Evolutionary conservation across 2,797 vertebrate genomes (phyloP), one percentile per base, ranked within the genome.

Genomic region (Heterohyrax brucei): DNA sequence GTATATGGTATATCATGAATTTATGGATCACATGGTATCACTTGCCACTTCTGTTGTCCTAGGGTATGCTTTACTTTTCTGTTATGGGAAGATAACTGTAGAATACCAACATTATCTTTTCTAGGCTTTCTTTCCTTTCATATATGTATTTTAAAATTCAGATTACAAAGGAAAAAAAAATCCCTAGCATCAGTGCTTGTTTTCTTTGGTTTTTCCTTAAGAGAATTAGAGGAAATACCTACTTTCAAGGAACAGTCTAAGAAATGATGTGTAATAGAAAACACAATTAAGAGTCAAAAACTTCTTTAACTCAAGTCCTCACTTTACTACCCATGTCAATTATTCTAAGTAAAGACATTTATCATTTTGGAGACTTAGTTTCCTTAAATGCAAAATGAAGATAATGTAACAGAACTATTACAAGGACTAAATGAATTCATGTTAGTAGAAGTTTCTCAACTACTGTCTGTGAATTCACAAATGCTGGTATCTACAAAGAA

Each of bases 281-380:
- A 88, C 39, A 33, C 53, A 77, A 85, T 44, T 89, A 77, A 95
- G 76, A 70, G 53, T 77, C 53, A 56, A 7, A 82, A 78, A 87
- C 70, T 77, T 90, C 14, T 59, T n/a, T 1, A 86, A 83, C 48
- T 80, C n/a, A 86, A 46, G 62, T 72, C 62, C 33, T 72, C 48
- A 30, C 46, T 92, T 84, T 61, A 66, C 22, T 30, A 46, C 53
- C 24, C 48, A 28, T 90, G 48, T 30, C 39, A 80, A 76, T 66
- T 94, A 30, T 96, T 79, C 59, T 92, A 76, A 12, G 18, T 59
- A 18, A 92, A 64, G 79, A 85, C 7, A 80, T 33, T 22, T 50
- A 64, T 44, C 2, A 48, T 50, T 39, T 85, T 28, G 46, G 50
- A n/a, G 30, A 68, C 19, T 56, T 70, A 10, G 50, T 50, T 72